These are phyloP conservation scores for Drosophila parabipectinata DNA, from an alignment of 1,140 invertebrate genomes.

Conservation along the genomic window DNA sequence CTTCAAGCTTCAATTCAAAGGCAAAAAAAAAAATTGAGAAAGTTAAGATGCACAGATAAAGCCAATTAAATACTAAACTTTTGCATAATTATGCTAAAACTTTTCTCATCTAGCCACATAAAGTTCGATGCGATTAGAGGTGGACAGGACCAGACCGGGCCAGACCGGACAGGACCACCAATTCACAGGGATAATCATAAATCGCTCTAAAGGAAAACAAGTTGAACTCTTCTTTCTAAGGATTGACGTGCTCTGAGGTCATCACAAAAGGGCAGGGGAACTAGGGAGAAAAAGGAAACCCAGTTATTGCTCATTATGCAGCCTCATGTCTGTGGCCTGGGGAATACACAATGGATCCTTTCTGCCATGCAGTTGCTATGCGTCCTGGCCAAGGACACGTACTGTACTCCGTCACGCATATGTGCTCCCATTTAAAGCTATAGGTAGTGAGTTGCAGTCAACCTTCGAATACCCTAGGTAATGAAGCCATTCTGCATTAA, in stretches of 20 bases:
- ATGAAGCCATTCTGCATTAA: constrained; percentile 54
- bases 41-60: constrained; percentile 11
- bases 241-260: constrained; percentile 27
- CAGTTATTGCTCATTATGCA: constrained; percentile 55
- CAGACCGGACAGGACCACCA: neutral
- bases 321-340: constrained; percentile 35
- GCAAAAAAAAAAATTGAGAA: constrained; percentile 3
- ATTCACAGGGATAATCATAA: constrained; percentile 38
- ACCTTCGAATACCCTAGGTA: constrained; percentile 13
- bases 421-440: constrained; percentile 26
- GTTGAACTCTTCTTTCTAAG: constrained; percentile 13
- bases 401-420: constrained; percentile 60
- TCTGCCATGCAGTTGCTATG: constrained; percentile 32
- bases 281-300: neutral
- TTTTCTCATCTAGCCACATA: constrained; percentile 23
- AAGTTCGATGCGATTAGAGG: constrained; percentile 45
- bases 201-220: constrained; percentile 31
- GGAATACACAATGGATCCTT: constrained; percentile 42
- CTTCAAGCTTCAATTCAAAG: constrained; percentile 37
- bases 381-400: constrained; percentile 43
- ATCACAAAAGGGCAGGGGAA: neutral
- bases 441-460: constrained; percentile 16
- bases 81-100: constrained; percentile 33
- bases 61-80: constrained; percentile 31
- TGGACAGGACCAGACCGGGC: neutral